Base-by-base conservation (phyloP, 2,113 vertebrate species). In the Hippolais icterina region DNA sequence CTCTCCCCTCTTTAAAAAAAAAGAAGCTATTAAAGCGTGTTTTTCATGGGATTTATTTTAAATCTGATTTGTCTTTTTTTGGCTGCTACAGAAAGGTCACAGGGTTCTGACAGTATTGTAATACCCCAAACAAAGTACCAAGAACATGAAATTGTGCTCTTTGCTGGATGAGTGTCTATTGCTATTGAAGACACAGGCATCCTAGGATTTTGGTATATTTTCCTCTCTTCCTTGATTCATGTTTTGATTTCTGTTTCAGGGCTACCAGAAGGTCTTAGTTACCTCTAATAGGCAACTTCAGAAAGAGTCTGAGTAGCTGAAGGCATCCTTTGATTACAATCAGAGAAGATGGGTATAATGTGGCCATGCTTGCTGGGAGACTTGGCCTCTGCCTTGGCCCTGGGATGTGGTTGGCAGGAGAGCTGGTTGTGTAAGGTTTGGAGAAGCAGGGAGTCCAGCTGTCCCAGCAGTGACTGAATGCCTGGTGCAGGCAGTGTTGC, bases 331-430 rank as follows among this genome's bases (percentile, higher is more conserved):
- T 77, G 57, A 80, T 91, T 63, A 35, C 59, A 47, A 27, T 39
- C 15, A 41, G 16, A 25, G 23, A 35, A 42, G 61, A 50, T 29
- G 27, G 52, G 16, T 24, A 4, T 76, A 54, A 20, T 1, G 21
- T 3, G 10, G 37, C 69, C 6, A 0, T 19, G 39, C 23, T 28
- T 46, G 10, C 19, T 3, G 1, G 33, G 37, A 53, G 24, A 9
- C 12, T 60, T 46, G 37, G n/a, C 74, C 19, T 77, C 29, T 75
- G 54, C 47, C 18, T 66, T 74, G 57, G 61, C 82, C 8, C 21
- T 16, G 44, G 47, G 29, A 12, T n/a, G 78, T 54, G 50, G 18
- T 12, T 39, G 35, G 47, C 78, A 72, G 91, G 49, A 52, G 71
- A 86, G 44, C 63, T 2, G 3, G 27, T 44, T 86, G 54, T 80